Evolutionary conservation across 1,140 invertebrate species (phyloP).

Genomic region (Zaprionus vittiger): DNA sequence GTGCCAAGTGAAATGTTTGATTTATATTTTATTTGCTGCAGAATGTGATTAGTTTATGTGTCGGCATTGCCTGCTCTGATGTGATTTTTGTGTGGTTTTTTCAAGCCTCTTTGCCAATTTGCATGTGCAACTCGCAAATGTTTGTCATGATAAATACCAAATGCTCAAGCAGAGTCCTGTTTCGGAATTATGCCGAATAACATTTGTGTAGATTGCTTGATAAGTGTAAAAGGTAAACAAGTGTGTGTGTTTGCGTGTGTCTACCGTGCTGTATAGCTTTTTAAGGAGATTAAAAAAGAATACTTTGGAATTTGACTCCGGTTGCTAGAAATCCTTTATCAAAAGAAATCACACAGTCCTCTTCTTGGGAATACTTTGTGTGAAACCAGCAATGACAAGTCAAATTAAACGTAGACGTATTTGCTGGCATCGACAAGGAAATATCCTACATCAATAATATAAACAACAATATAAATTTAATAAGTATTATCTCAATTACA

Average conservation of each 20-base stretch:
- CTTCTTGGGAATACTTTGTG: neutral
- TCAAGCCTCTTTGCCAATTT: neutral
- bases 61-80: neutral
- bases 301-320: neutral
- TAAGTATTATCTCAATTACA: too few species aligned
- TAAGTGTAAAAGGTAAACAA: neutral
- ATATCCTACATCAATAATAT: neutral
- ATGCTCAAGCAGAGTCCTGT: neutral
- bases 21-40: slow-evolving; percentile 73
- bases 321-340: neutral
- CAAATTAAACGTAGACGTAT: neutral
- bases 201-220: neutral
- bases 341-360: slow-evolving; percentile 1
- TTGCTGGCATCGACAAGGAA: neutral
- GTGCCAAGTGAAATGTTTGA: slow-evolving; percentile 72
- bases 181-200: neutral
- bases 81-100: neutral
- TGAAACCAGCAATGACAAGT: neutral
- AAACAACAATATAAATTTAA: too few species aligned
- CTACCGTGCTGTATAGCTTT: neutral
- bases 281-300: neutral
- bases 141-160: neutral
- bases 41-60: slow-evolving; percentile 58
- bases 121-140: neutral
- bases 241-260: neutral